These are phyloP conservation scores for Drosophila lini DNA, from an alignment of 1,140 invertebrate genomes.

Conservation along the genomic window DNA sequence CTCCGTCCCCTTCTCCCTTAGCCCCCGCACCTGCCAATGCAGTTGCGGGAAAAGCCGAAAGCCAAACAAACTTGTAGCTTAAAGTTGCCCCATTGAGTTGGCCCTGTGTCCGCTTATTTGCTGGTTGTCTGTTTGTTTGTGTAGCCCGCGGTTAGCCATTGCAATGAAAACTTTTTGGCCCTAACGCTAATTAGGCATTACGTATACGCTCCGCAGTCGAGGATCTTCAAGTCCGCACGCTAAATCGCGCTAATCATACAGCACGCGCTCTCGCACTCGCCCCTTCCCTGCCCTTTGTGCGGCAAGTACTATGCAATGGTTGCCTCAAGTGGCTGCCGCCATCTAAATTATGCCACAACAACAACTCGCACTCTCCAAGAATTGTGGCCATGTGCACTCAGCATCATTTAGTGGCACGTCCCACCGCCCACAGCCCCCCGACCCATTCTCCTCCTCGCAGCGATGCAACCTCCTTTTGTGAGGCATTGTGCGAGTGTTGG, in stretches of 20 bases:
- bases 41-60: slow-evolving; percentile 49
- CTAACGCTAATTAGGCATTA: slow-evolving; percentile 74
- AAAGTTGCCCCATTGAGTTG: slow-evolving; percentile 69
- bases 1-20: neutral
- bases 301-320: slow-evolving; percentile 40
- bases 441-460: slow-evolving; percentile 7
- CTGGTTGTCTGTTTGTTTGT: slow-evolving; percentile 33
- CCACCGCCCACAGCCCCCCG: slow-evolving; percentile 11
- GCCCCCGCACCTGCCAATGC: slow-evolving; percentile 33
- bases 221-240: slow-evolving; percentile 50
- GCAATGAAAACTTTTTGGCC: slow-evolving; percentile 66
- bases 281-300: slow-evolving; percentile 8
- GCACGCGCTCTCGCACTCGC: slow-evolving; percentile 21
- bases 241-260: slow-evolving; percentile 75
- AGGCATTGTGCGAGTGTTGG: slow-evolving; percentile 47
- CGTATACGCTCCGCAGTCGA: slow-evolving; percentile 41
- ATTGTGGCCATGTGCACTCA: slow-evolving; percentile 77
- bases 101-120: slow-evolving; percentile 38
- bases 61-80: slow-evolving; percentile 76
- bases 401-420: slow-evolving; percentile 67
- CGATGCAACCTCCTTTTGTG: slow-evolving; percentile 40
- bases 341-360: slow-evolving; percentile 73
- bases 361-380: slow-evolving; percentile 52
- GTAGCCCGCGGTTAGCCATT: slow-evolving; percentile 67
- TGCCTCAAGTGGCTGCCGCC: slow-evolving; percentile 62